Evolutionary conservation across 2,888 invertebrate species (phyloP).

Genomic region (Mystacides longicornis): DNA sequence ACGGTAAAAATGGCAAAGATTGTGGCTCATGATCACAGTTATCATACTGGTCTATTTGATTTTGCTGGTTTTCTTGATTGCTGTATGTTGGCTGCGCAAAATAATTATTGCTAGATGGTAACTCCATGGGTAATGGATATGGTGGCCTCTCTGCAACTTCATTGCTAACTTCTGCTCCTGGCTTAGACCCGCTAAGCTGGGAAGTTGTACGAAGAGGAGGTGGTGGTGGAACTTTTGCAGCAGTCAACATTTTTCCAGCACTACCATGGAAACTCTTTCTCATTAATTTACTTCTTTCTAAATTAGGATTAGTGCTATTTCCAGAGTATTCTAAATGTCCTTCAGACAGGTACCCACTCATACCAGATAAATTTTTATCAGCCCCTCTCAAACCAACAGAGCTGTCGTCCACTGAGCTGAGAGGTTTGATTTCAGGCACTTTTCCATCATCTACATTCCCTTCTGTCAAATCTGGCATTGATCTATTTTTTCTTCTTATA

Average conservation of each 20-base stretch:
- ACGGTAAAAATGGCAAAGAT: conserved; percentile 54
- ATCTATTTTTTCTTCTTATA: conserved; percentile 79
- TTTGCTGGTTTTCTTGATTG: conserved; percentile 31
- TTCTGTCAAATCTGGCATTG: conserved; percentile 87
- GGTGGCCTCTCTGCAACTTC: conserved; percentile 43
- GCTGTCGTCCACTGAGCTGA: conserved; percentile 66
- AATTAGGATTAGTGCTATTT: conserved; percentile 65
- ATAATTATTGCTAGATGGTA: conserved; percentile 42
- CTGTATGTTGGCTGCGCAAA: conserved; percentile 40
- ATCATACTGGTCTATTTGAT: conserved; percentile 23
- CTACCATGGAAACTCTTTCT: conserved; percentile 84
- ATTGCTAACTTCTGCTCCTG: conserved; percentile 46
- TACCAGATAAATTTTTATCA: conserved; percentile 50
- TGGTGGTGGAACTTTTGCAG: conserved; percentile 79
- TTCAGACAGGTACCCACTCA: conserved; percentile 80
- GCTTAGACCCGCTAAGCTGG: conserved; percentile 67
- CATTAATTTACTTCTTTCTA: conserved; percentile 82
- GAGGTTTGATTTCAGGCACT: conserved; percentile 39
- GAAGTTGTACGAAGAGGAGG: conserved; percentile 82
- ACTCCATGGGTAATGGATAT: conserved; percentile 38
- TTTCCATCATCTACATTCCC: conserved; percentile 54
- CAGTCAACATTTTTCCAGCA: conserved; percentile 71
- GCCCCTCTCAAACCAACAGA: conserved; percentile 58
- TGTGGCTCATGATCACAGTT: conserved; percentile 45
- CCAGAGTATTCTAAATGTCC: conserved; percentile 75